A percentile compares a stretch with the other conserved stretches of the same genome.
Evolutionary conservation across 2,888 invertebrate genomes (phyloP).

Genomic region (Phyllotreta cruciferae): DNA sequence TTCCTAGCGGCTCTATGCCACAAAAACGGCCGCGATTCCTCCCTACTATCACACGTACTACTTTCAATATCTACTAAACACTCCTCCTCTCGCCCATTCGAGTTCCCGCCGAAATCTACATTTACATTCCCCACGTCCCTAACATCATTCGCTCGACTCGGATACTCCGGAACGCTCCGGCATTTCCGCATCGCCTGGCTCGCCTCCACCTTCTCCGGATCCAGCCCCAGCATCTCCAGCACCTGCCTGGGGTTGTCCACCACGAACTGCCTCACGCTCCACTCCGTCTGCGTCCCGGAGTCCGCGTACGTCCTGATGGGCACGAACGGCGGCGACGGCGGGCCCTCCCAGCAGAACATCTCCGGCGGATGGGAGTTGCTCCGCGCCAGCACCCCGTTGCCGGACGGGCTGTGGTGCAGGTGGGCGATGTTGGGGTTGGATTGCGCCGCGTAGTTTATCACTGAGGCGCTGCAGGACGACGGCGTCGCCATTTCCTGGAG

Average conservation of each 20-base stretch:
- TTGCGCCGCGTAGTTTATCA: slow-evolving; percentile 71
- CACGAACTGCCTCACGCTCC: slow-evolving; percentile 70
- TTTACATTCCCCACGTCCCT: slow-evolving; percentile 6
- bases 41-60: slow-evolving; percentile 41
- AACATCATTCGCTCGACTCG: slow-evolving; percentile 34
- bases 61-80: slow-evolving; percentile 44
- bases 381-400: slow-evolving; percentile 69
- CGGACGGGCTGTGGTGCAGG: slow-evolving; percentile 52
- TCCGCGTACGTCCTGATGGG: slow-evolving; percentile 47
- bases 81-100: slow-evolving; percentile 27
- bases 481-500: slow-evolving; percentile 82
- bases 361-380: slow-evolving; percentile 87
- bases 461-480: slow-evolving; percentile 54
- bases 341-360: slow-evolving; percentile 79
- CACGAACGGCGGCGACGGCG: slow-evolving; percentile 59
- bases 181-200: slow-evolving; percentile 51
- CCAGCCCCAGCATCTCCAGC: slow-evolving; percentile 75
- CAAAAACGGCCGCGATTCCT: slow-evolving; percentile 50
- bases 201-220: slow-evolving; percentile 62
- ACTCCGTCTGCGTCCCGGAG: slow-evolving; percentile 69
- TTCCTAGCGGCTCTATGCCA: slow-evolving; percentile 47
- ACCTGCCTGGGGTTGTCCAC: slow-evolving; percentile 77
- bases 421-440: slow-evolving; percentile 75
- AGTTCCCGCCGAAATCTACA: slow-evolving; percentile 23
- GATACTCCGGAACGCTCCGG: slow-evolving; percentile 50